Evolutionary conservation across 2,113 vertebrate genomes (phyloP).

Genomic region (Psilopogon haemacephalus): DNA sequence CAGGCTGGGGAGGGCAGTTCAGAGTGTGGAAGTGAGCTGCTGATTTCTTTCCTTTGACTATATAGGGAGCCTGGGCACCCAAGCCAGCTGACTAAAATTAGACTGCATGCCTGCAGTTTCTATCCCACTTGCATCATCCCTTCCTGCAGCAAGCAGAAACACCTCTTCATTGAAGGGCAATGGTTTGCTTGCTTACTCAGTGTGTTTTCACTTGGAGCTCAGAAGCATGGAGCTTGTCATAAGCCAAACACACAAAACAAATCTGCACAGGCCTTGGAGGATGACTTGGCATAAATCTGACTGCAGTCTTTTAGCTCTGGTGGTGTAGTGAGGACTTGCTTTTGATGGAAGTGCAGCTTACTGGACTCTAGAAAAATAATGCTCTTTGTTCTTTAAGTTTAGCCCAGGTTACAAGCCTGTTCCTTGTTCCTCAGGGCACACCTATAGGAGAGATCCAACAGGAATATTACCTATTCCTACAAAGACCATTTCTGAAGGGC

Average conservation of each 20-base stretch:
- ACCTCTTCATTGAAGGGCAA: conserved; percentile 23
- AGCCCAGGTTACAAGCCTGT: background rate
- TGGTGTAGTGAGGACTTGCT: background rate
- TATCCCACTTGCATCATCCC: conserved; percentile 5
- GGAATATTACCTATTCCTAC: background rate
- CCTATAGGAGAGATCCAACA: background rate
- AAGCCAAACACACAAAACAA: background rate
- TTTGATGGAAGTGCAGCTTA: background rate
- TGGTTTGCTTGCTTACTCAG: background rate
- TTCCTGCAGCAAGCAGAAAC: background rate
- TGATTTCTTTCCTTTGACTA: conserved; percentile 23
- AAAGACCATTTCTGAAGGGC: background rate
- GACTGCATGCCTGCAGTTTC: background rate
- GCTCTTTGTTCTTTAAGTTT: background rate
- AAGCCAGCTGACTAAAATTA: conserved; percentile 29
- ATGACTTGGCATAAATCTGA: background rate
- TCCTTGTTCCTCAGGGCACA: background rate
- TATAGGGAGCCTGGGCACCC: conserved; percentile 9
- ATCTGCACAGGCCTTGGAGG: background rate
- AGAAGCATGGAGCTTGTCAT: background rate
- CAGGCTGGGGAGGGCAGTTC: background rate
- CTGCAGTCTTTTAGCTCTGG: background rate
- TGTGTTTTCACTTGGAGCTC: background rate
- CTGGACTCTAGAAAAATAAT: background rate
- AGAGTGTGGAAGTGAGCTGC: background rate